Evolutionary conservation across 2,888 invertebrate genomes (phyloP).

Genomic region (Drosophila atroscutellata): DNA sequence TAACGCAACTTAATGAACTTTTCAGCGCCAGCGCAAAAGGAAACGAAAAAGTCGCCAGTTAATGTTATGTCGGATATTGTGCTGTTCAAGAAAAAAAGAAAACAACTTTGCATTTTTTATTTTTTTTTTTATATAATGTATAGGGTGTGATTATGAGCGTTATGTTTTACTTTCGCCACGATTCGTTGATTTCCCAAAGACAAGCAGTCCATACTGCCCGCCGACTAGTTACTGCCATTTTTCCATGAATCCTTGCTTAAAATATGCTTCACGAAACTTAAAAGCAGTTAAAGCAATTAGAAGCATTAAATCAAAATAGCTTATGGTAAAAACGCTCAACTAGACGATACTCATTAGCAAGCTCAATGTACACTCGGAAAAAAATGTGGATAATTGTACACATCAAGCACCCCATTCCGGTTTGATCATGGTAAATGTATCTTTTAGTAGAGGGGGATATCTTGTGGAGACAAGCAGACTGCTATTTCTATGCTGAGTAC

Average conservation of each 20-base stretch:
- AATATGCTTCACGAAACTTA: conserved; percentile 76
- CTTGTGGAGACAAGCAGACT: neutral
- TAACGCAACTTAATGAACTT: conserved; percentile 80
- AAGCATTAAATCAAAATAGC: conserved; percentile 44
- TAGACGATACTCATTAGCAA: conserved; percentile 13
- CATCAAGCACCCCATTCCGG: neutral
- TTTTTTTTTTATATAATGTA: conserved; percentile 53
- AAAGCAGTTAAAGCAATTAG: conserved; percentile 75
- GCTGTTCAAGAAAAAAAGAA: conserved; percentile 48
- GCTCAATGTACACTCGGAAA: neutral
- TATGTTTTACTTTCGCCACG: conserved; percentile 62
- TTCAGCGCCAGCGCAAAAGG: conserved; percentile 66
- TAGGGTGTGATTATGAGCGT: conserved; percentile 38
- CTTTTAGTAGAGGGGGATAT: neutral
- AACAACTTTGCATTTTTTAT: conserved; percentile 56
- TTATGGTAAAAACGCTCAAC: conserved; percentile 1
- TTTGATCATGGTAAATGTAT: neutral
- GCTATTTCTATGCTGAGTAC: neutral
- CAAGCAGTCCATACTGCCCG: conserved; percentile 21
- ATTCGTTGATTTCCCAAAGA: conserved; percentile 47
- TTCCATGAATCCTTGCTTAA: conserved; percentile 67
- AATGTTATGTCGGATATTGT: conserved; percentile 73
- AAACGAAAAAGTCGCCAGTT: conserved; percentile 39
- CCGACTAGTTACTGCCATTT: conserved; percentile 41
- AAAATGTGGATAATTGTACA: neutral